Conservation (phyloP, 2,113 vertebrate species). For the Nesogale talazaci region DNA sequence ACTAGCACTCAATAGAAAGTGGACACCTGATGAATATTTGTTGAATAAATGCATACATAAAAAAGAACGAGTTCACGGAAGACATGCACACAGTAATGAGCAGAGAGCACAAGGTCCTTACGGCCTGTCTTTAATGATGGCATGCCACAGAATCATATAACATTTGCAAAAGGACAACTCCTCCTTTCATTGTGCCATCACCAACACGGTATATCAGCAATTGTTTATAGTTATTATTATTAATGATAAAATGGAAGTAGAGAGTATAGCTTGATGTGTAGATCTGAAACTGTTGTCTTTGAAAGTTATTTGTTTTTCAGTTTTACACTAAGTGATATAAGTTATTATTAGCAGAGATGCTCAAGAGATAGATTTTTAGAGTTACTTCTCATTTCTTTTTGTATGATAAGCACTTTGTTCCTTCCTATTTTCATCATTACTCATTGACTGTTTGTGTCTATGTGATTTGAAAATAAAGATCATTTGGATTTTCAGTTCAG, state of each 20-base stretch:
- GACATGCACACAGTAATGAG: neutral
- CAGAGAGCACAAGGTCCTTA: neutral
- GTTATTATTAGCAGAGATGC: neutral
- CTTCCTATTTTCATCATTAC: neutral
- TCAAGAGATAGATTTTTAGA: constrained; percentile 4
- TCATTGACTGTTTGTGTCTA: neutral
- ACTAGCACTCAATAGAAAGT: neutral
- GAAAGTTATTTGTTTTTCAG: neutral
- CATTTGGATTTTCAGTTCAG: constrained; percentile 50
- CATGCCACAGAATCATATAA: constrained; percentile 19
- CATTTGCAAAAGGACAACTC: neutral
- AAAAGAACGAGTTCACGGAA: neutral
- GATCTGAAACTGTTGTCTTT: neutral
- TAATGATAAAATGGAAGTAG: constrained; percentile 39
- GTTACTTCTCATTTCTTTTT: neutral
- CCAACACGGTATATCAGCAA: neutral
- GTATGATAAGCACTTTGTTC: constrained; percentile 14
- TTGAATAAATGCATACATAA: neutral
- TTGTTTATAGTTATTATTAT: neutral
- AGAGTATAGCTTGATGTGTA: constrained; percentile 33
- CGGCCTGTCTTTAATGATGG: neutral
- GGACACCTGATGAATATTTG: neutral
- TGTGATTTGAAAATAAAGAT: neutral
- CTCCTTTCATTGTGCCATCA: constrained; percentile 22
- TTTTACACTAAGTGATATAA: neutral